phyloP scores from a whole-genome alignment of 2,113 vertebrate genomes.

The Solenodon paradoxus region DNA sequence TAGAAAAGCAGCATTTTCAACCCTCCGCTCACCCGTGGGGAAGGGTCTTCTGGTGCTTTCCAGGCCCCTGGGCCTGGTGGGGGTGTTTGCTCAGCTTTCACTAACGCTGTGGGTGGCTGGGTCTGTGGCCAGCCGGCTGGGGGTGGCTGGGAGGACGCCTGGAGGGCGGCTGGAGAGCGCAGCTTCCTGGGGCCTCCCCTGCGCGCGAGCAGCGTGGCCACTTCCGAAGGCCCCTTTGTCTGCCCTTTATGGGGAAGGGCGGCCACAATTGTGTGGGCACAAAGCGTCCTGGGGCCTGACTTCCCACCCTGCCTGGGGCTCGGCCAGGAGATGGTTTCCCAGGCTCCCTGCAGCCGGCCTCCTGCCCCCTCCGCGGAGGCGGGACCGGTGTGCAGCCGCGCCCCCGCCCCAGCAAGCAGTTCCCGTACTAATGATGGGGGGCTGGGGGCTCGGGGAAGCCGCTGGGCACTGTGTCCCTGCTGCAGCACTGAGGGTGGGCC shows the following conservation, averaged over 20 bases:
- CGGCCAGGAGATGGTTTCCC: slow-evolving; percentile 57
- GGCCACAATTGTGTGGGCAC: slow-evolving; percentile 64
- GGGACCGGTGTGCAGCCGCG: too few relatives aligned
- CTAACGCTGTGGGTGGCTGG: slow-evolving; percentile 33
- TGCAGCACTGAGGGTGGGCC: neutral
- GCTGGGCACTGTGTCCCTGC: too few relatives aligned
- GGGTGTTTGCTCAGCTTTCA: neutral
- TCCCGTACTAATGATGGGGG: neutral
- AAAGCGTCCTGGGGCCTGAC: slow-evolving; percentile 66
- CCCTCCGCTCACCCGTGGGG: too few relatives aligned
- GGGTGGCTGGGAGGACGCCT: slow-evolving; percentile 55
- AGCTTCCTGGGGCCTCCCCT: slow-evolving; percentile 56
- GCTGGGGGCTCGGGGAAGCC: too few relatives aligned
- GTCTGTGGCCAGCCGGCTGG: neutral
- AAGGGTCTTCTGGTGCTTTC: too few relatives aligned
- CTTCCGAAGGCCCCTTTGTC: slow-evolving; percentile 70
- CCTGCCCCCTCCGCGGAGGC: slow-evolving; percentile 7
- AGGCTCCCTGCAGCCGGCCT: slow-evolving; percentile 35
- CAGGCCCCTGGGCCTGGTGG: neutral
- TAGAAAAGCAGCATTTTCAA: neutral
- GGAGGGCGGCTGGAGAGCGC: slow-evolving; percentile 9
- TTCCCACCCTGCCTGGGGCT: slow-evolving; percentile 67
- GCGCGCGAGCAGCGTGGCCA: slow-evolving; percentile 59
- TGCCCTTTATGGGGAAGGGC: slow-evolving; percentile 64
- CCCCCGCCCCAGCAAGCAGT: neutral